These are phyloP conservation scores for Oceanites oceanicus DNA, from an alignment of 2,113 vertebrate genomes.

Conservation along the genomic window DNA sequence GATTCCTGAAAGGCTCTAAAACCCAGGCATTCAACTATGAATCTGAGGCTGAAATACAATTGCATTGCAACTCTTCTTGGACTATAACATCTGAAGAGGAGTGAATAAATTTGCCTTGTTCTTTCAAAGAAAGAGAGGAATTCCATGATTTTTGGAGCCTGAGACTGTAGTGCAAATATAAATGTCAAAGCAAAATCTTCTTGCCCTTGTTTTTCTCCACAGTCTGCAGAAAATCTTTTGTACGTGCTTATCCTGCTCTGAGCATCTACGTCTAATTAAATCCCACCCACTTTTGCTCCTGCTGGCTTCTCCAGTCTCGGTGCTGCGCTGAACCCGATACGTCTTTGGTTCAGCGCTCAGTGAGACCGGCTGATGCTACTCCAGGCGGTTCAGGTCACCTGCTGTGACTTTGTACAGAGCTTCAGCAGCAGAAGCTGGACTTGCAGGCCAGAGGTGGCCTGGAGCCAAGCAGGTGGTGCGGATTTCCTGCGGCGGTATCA, in stretches of 20 bases:
- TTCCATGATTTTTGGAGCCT: neutral
- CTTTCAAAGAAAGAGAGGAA: neutral
- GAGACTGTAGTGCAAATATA: neutral
- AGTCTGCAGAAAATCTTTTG: neutral
- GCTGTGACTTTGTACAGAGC: neutral
- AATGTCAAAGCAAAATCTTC: neutral
- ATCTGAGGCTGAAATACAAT: neutral
- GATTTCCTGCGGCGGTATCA: neutral
- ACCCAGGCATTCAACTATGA: neutral
- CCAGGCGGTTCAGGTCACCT: neutral
- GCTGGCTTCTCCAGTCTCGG: neutral
- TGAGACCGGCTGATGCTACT: fast-evolving
- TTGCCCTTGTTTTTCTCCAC: slow-evolving; percentile 9
- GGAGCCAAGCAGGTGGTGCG: neutral
- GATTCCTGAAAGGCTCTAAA: neutral
- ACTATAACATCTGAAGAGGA: neutral
- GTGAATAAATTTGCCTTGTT: neutral
- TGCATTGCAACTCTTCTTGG: neutral
- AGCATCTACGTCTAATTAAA: neutral
- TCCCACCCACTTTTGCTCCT: neutral
- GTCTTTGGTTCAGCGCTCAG: neutral
- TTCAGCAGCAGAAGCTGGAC: neutral
- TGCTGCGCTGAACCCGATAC: neutral
- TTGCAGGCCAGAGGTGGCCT: neutral
- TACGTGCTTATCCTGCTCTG: neutral